Conservation (phyloP, 2,888 invertebrate species). For the Steinernema scapterisci region DNA sequence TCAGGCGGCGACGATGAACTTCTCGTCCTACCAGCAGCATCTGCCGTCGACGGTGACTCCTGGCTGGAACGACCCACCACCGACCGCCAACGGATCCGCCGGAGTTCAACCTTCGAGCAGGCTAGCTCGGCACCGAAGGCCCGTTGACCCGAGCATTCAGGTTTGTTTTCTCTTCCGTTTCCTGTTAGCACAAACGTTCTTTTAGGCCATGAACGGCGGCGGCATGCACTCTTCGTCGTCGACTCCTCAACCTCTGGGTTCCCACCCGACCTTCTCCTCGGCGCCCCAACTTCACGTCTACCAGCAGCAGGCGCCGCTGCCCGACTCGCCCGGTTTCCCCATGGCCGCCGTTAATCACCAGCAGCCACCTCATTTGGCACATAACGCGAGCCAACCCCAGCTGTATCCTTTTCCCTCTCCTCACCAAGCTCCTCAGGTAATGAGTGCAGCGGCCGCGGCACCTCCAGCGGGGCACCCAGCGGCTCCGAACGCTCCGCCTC, state of each 20-base stretch:
- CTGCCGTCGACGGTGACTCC: conserved; percentile 45
- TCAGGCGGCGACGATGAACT: background rate
- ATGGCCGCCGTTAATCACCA: background rate
- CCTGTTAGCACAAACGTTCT: background rate
- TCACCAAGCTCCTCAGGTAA: conserved; percentile 15
- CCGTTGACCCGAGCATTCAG: conserved; percentile 50
- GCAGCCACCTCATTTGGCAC: background rate
- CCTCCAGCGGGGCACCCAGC: background rate
- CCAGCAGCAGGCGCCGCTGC: background rate
- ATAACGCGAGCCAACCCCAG: conserved; percentile 25
- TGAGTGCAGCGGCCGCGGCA: conserved; percentile 18
- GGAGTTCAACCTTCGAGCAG: conserved; percentile 36
- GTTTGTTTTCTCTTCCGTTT: conserved; percentile 32
- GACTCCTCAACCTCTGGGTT: conserved; percentile 26
- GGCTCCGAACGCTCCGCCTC: background rate
- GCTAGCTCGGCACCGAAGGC: conserved; percentile 44
- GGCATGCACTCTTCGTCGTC: background rate
- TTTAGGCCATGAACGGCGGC: conserved; percentile 13
- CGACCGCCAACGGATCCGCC: conserved; percentile 33
- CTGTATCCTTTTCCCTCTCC: conserved; percentile 22
- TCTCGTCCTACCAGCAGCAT: conserved; percentile 35
- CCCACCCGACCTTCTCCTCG: conserved; percentile 19
- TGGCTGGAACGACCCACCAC: conserved; percentile 59
- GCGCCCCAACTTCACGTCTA: background rate
- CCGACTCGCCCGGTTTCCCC: background rate